Conservation (phyloP, 1,140 invertebrate species). For the Mizuhopecten yessoensis region DNA sequence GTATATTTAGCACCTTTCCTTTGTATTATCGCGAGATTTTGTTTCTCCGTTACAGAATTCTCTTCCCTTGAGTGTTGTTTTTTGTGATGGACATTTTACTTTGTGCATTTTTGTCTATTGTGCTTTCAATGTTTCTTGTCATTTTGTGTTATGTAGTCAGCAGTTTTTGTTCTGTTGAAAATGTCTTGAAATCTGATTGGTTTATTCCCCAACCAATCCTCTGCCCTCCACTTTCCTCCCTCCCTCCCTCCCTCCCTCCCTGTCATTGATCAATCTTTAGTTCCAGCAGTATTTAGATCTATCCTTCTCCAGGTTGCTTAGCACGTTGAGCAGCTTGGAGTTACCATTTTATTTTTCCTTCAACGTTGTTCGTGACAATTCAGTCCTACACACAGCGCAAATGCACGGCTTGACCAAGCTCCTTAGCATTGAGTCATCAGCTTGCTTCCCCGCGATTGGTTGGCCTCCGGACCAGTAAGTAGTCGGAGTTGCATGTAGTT, state of each 20-base stretch:
- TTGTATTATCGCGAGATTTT: not conserved
- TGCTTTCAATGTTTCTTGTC: constrained; percentile 24
- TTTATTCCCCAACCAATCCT: constrained; percentile 4
- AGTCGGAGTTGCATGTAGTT: constrained; percentile 15
- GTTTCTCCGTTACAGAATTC: not conserved
- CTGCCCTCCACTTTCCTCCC: too few species aligned
- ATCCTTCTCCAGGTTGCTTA: constrained; percentile 45
- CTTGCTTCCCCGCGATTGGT: constrained; percentile 52
- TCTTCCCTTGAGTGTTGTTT: not conserved
- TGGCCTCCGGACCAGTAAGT: constrained; percentile 29
- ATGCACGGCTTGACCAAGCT: constrained; percentile 49
- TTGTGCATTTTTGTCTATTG: constrained; percentile 3
- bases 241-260: not conserved
- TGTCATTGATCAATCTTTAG: constrained; percentile 40
- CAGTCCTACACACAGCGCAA: not conserved
- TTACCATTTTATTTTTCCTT: not conserved
- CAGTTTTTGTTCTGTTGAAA: not conserved
- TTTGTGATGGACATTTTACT: not conserved
- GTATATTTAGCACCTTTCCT: not conserved
- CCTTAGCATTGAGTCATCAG: constrained; percentile 51
- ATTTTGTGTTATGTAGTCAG: not conserved
- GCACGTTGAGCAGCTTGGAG: constrained; percentile 48
- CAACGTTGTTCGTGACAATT: not conserved
- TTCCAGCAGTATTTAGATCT: constrained; percentile 42
- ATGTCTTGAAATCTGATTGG: not conserved